These are phyloP conservation scores for Telmatochromis sp. DNA, from an alignment of 2,113 vertebrate genomes.

Conservation along the genomic window DNA sequence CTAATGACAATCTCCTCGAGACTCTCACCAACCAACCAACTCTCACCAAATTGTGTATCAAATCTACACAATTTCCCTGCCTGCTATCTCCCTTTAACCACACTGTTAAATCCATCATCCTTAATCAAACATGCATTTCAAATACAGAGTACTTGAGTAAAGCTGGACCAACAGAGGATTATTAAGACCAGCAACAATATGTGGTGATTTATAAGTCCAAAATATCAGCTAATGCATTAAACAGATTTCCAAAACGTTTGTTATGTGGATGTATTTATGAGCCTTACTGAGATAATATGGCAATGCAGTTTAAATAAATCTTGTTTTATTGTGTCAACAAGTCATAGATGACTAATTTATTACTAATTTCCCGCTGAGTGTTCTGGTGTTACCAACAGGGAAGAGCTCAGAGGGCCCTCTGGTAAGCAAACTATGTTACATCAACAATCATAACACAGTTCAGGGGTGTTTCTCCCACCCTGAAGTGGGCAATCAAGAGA, in stretches of 20 bases:
- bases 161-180: background rate
- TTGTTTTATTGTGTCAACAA: background rate
- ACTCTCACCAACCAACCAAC: background rate
- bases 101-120: background rate
- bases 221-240: accelerated
- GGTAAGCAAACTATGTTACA: background rate
- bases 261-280: background rate
- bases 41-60: background rate
- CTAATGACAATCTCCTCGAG: background rate
- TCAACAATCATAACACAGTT: background rate
- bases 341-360: background rate
- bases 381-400: background rate
- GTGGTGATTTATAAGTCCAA: background rate
- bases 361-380: background rate
- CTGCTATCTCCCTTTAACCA: background rate
- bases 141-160: background rate
- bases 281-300: background rate
- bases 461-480: background rate
- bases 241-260: background rate
- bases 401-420: background rate
- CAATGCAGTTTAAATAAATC: background rate
- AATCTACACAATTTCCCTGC: background rate
- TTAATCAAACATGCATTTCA: background rate
- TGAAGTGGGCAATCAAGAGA: background rate
- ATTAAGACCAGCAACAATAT: background rate